Percentiles rank a stretch among this genome's conserved stretches.
These are phyloP conservation scores for Australoheros scitulus DNA, from an alignment of 2,113 vertebrate species.

Conservation along the genomic window DNA sequence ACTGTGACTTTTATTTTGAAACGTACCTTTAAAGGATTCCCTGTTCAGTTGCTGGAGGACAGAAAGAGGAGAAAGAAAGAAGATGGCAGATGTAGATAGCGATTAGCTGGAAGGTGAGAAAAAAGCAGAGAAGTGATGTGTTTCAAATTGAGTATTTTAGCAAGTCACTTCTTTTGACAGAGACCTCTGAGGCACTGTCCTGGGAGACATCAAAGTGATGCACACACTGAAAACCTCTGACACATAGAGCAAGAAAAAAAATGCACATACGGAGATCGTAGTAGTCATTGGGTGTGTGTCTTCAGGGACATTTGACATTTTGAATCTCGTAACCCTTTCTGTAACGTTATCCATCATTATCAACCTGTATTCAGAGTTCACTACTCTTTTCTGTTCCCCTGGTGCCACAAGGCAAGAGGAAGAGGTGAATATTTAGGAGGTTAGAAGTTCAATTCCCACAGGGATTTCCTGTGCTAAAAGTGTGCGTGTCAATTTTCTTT, in stretches of 20 bases:
- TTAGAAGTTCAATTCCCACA: slow-evolving; percentile 5
- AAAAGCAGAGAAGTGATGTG: slow-evolving; percentile 6
- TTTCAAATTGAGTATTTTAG: slow-evolving; percentile 38
- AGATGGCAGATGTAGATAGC: background rate
- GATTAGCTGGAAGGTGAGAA: slow-evolving; percentile 1
- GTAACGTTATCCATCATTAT: background rate
- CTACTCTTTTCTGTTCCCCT: background rate
- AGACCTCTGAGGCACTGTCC: slow-evolving; percentile 7
- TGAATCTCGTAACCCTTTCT: background rate
- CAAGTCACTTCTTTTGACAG: slow-evolving; percentile 28
- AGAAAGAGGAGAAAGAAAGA: background rate
- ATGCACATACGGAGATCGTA: background rate
- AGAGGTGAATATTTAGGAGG: background rate
- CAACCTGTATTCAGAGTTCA: background rate
- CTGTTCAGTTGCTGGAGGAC: background rate
- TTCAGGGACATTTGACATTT: background rate
- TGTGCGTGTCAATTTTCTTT: background rate
- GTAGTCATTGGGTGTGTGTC: background rate
- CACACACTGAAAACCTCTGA: background rate
- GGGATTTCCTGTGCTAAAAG: background rate
- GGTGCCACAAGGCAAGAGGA: background rate
- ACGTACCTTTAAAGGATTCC: background rate
- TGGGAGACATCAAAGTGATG: slow-evolving; percentile 16
- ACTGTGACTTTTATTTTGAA: background rate
- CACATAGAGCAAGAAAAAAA: background rate